Conservation (phyloP, 2,888 invertebrate species). For the Sthenelais limicola region DNA sequence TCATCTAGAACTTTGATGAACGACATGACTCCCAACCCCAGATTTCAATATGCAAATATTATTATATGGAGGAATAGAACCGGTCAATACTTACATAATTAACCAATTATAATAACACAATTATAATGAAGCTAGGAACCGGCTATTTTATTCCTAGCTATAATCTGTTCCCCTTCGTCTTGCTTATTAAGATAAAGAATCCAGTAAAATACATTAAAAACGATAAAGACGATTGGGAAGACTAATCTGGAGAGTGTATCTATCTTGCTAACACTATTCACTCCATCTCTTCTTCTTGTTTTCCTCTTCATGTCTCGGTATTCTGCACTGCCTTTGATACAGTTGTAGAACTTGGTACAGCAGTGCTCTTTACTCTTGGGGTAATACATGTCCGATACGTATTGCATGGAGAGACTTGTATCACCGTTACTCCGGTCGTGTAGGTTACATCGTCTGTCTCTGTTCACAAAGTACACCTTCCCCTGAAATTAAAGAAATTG, state of each 20-base stretch:
- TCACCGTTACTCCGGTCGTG: slow-evolving; percentile 22
- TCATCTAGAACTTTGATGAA: no score
- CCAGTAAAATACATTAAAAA: slow-evolving; percentile 51
- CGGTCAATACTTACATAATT: no score
- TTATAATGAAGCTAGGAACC: no score
- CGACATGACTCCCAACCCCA: no score
- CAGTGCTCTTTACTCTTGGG: slow-evolving; percentile 40
- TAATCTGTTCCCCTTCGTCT: neutral
- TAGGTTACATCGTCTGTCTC: slow-evolving; percentile 13
- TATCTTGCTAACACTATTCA: slow-evolving; percentile 49
- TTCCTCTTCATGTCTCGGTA: slow-evolving; percentile 44
- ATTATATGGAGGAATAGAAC: no score
- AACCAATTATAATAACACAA: no score
- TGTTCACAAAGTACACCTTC: slow-evolving; percentile 33
- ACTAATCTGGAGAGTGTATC: slow-evolving; percentile 48
- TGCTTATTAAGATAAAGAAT: slow-evolving; percentile 34
- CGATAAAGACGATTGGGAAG: slow-evolving; percentile 48
- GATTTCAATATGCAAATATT: no score
- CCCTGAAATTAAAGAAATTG: no score
- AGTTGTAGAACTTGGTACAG: slow-evolving; percentile 42
- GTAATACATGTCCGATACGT: slow-evolving; percentile 19
- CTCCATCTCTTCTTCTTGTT: slow-evolving; percentile 29
- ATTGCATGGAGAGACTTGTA: slow-evolving; percentile 21
- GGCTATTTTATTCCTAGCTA: no score
- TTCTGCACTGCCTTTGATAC: slow-evolving; percentile 43